Conservation (phyloP, 2,113 vertebrate genomes). For the Brachypodius melanocephalos region DNA sequence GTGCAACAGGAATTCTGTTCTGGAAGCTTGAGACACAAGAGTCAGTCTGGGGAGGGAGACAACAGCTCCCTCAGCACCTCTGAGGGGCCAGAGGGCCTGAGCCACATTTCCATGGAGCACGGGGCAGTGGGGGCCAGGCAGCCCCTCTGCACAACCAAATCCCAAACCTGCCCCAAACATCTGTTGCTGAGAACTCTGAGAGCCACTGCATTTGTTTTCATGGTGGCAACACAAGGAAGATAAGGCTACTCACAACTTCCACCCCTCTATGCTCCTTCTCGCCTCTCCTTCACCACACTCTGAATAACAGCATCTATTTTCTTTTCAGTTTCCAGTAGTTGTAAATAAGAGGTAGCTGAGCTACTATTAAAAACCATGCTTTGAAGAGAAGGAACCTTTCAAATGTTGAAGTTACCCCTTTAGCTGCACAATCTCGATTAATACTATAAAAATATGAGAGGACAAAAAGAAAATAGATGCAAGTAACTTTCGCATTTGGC, state of each 20-base stretch:
- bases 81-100: neutral
- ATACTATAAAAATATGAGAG: conserved; percentile 75
- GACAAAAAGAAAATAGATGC: conserved; percentile 76
- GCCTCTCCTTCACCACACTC: conserved; percentile 53
- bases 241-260: conserved; percentile 14
- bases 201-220: neutral
- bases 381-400: conserved; percentile 71
- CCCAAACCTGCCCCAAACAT: neutral
- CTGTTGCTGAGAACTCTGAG: neutral
- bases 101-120: neutral
- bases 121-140: neutral
- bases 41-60: conserved; percentile 11
- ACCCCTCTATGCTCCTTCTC: conserved; percentile 33
- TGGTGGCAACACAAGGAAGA: neutral
- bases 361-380: conserved; percentile 73
- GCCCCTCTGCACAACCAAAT: neutral
- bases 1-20: conserved; percentile 50
- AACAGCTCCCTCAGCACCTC: neutral
- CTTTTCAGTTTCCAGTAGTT: conserved; percentile 77
- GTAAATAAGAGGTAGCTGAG: conserved; percentile 75
- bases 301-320: conserved; percentile 71
- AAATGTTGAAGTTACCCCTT: conserved; percentile 69
- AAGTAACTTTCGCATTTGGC: conserved; percentile 80
- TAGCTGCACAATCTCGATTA: conserved; percentile 72
- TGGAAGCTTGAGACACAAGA: conserved; percentile 51